Evolutionary conservation across 2,113 vertebrate genomes (phyloP), one percentile per base, ranked within the genome.

Genomic region (Cercocebus atys): DNA sequence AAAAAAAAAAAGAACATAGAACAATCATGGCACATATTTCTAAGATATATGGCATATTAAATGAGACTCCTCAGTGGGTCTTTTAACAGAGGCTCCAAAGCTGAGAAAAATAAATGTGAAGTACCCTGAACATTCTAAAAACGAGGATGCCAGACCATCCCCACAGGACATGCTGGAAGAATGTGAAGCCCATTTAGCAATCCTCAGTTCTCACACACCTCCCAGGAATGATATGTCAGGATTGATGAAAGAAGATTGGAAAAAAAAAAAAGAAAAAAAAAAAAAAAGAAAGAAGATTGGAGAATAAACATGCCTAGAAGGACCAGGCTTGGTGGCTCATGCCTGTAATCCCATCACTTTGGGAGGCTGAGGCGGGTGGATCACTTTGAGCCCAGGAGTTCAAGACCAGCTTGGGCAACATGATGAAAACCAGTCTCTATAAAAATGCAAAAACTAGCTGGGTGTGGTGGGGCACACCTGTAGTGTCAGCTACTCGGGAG

Each of bases 11-110:
- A 64, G 12, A 64, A 64, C 1, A 85, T 86, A 90, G 30, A 94
- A 90, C 25, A 75, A 47, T 82, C 14, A 66, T 35, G 66, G 38
- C 25, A 87, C 50, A 40, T 35, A 50, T 80, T 94, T 94, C 22
- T 73, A 82, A 96, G 66, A 47, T 59, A 57, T 18, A 27, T 64
- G 55, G 8, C 25, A 87, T 75, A 87, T 76, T 87, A 66, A 68
- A 35, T 57, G 38, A 38, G 45, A 94, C 35, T 66, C 84, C 87
- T 68, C 47, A 22, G 38, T 22, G 45, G 11, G 12, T 76, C 45
- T 90, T 90, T 91, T 91, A 76, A 66, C 75, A 87, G 55, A 90
- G 80, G 81, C 45, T 66, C 80, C 38, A 22, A 90, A 81, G 45
- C 17, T 22, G 82, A 91, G 55, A 82, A 43, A 96, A 94, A 87